Percentiles rank a stretch among this genome's conserved stretches.
These are phyloP conservation scores for Cebus imitator DNA, from an alignment of 2,113 vertebrate genomes.

Conservation along the genomic window DNA sequence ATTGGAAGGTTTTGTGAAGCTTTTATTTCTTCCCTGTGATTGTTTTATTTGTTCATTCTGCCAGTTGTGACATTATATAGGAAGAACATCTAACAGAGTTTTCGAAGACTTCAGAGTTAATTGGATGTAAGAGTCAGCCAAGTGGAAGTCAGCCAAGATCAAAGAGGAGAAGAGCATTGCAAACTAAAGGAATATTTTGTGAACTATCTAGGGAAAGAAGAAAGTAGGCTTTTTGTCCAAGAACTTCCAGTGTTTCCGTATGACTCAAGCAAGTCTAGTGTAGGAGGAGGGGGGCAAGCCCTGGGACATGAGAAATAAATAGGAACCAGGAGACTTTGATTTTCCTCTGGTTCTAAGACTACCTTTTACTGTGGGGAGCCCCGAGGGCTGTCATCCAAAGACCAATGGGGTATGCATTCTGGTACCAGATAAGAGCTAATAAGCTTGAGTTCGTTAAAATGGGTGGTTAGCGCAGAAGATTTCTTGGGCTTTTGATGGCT, in stretches of 20 bases:
- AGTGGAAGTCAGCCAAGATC: constrained; percentile 36
- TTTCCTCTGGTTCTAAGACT: background rate
- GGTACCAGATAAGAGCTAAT: background rate
- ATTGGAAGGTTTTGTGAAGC: constrained; percentile 21
- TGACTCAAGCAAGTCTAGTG: background rate
- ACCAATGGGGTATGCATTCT: background rate
- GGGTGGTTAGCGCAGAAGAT: background rate
- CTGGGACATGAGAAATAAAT: background rate
- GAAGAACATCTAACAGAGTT: constrained; percentile 11
- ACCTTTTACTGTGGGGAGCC: background rate
- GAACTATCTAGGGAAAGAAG: background rate
- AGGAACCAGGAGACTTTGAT: background rate
- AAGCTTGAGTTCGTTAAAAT: background rate
- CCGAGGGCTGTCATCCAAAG: background rate
- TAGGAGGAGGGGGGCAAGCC: background rate
- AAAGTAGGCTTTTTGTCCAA: background rate
- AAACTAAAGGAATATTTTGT: background rate
- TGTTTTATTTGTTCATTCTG: constrained; percentile 10
- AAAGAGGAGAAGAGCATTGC: constrained; percentile 8
- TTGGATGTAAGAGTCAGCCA: background rate
- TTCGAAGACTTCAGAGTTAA: constrained; percentile 5
- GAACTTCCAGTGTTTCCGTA: background rate
- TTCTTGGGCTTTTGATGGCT: background rate
- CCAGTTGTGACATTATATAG: constrained; percentile 33
- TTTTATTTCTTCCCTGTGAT: constrained; percentile 1